Evolutionary conservation across 1,140 invertebrate species (phyloP), one percentile per base, ranked within the genome.

Genomic region (Riptortus pedestris): DNA sequence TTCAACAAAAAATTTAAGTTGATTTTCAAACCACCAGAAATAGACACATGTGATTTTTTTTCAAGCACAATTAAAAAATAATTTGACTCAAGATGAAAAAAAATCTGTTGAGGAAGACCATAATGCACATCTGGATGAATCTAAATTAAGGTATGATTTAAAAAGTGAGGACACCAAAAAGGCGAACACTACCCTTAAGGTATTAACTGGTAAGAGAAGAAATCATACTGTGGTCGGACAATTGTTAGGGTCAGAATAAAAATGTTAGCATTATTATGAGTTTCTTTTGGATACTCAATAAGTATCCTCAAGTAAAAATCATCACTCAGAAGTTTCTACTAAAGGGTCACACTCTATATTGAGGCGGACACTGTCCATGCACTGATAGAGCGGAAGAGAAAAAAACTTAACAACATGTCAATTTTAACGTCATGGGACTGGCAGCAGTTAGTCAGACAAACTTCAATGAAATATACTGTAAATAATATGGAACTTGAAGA

Each of bases 301-400:
- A 27, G 24, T 26, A 27, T 26, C 24, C 55, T 58, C 24, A 58
- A 58, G 55, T 58, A 29, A 4, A 26, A 58, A 48, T 48, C 7
- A 70, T 74, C 48, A 64, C 51, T 45, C 73, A 73, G 65, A 74
- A 73, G 48, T 74, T 69, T 65, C 64, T 74, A 9, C 68, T 70
- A 48, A 69, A 68, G 43, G 72, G 72, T 7, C 72, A 74, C 55
- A 73, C 71, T 14, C n/a, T 70, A 74, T 60, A 74, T 73, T 69
- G 73, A 74, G 62, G 62, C 55, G 48, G 73, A 74, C 63, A 67
- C 65, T 38, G 67, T 73, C 0, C 72, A 73, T 63, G 62, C 57
- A 0, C 7, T 28, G 0, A 65, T 68, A 2, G 65, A 68, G 14
- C 63, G 55, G 1, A 68, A 66, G 24, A 43, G 38, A 18, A 65